A percentile compares a stretch with the other conserved stretches of the same genome.
phyloP scores from a whole-genome alignment of 2,113 vertebrate species.

The Oreochromis niloticus region DNA sequence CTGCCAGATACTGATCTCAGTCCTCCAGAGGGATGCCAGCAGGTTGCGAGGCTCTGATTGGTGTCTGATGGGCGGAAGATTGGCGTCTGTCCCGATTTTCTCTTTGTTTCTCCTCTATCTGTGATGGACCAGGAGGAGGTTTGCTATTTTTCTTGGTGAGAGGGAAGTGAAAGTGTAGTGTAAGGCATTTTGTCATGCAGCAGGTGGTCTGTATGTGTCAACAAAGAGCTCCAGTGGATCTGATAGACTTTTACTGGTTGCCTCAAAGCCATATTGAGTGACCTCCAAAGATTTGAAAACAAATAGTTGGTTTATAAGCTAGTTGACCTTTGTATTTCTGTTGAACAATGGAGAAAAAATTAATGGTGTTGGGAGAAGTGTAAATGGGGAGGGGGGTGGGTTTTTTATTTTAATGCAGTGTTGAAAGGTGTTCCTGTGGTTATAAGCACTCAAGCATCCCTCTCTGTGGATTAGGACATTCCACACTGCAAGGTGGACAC shows the following conservation, averaged over 20 bases:
- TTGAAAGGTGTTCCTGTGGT: conserved; percentile 32
- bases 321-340: neutral
- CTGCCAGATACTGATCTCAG: conserved; percentile 59
- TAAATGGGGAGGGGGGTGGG: neutral
- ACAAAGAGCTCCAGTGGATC: conserved; percentile 45
- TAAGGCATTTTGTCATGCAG: conserved; percentile 43
- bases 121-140: conserved; percentile 36
- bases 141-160: conserved; percentile 14
- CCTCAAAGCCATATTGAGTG: neutral
- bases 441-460: conserved; percentile 1
- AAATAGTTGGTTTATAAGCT: neutral
- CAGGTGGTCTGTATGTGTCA: conserved; percentile 55
- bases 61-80: conserved; percentile 48
- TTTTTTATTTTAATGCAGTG: neutral
- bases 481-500: conserved; percentile 58
- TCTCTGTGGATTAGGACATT: conserved; percentile 56
- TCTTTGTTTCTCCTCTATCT: conserved; percentile 15
- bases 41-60: conserved; percentile 54
- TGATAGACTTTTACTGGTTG: conserved; percentile 28
- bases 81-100: conserved; percentile 40
- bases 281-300: neutral
- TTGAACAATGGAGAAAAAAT: neutral
- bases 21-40: conserved; percentile 49
- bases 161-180: conserved; percentile 43
- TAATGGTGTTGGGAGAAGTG: neutral